phyloP scores from a whole-genome alignment of 2,113 vertebrate genomes.

The Dryoscopus gambensis region DNA sequence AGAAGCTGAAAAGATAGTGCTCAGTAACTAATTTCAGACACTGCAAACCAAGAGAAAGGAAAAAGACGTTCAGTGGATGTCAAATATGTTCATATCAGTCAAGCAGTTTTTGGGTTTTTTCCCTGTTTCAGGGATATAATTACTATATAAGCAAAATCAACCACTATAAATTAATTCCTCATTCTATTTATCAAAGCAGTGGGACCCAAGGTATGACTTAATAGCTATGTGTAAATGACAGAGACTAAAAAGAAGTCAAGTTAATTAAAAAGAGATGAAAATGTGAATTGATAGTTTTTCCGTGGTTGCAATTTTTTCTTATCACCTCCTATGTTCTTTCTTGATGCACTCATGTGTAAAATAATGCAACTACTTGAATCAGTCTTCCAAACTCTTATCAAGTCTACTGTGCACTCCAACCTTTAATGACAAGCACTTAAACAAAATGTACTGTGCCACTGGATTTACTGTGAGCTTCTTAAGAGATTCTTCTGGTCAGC shows the following conservation, averaged over 20 bases:
- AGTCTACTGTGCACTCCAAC: background rate
- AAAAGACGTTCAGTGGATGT: background rate
- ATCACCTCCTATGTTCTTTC: background rate
- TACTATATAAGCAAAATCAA: background rate
- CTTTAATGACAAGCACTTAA: background rate
- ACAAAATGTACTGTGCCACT: slow-evolving; percentile 3
- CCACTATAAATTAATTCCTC: background rate
- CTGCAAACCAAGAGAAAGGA: background rate
- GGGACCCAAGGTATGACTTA: background rate
- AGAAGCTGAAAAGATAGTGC: background rate
- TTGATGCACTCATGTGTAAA: slow-evolving; percentile 4
- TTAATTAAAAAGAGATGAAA: slow-evolving; percentile 40
- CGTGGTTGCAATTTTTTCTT: background rate
- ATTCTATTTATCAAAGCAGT: background rate
- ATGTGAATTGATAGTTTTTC: background rate
- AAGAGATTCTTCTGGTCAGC: slow-evolving; percentile 31
- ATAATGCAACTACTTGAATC: slow-evolving; percentile 9
- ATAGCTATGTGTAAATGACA: background rate
- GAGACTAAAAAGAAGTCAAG: background rate
- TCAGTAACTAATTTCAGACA: slow-evolving; percentile 11
- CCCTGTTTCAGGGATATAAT: background rate
- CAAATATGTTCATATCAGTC: background rate
- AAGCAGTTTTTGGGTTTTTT: background rate
- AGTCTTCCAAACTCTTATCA: slow-evolving; percentile 15
- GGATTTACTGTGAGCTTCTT: slow-evolving; percentile 7